Percentiles rank a stretch among this genome's conserved stretches.
Evolutionary conservation across 2,797 vertebrate genomes (phyloP).

Genomic region (Brachymystax lenok): DNA sequence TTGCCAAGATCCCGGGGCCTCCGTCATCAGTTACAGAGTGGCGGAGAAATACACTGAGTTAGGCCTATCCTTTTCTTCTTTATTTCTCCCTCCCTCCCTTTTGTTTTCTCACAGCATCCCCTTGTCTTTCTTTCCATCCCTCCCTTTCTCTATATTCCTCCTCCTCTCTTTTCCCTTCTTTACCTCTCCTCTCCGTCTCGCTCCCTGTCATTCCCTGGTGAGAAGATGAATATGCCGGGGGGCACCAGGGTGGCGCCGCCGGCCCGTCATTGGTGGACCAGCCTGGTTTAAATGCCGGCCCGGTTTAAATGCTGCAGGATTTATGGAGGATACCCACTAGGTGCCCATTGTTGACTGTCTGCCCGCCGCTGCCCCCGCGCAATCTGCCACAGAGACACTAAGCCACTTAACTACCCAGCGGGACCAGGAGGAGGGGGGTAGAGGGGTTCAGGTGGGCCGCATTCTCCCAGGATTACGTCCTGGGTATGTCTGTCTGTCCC

Average conservation of each 20-base stretch:
- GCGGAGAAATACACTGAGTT: not conserved
- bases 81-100: too few relatives aligned
- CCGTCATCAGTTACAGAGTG: not conserved
- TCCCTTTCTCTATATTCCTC: not conserved
- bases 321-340: slow-evolving; percentile 69
- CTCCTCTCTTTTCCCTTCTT: not conserved
- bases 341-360: slow-evolving; percentile 64
- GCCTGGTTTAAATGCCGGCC: slow-evolving; percentile 56
- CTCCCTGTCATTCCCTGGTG: slow-evolving; percentile 50
- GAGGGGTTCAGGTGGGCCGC: slow-evolving; percentile 11
- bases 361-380: slow-evolving; percentile 43
- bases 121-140: not conserved
- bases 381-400: slow-evolving; percentile 64
- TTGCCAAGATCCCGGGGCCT: not conserved
- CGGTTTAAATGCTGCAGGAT: slow-evolving; percentile 65
- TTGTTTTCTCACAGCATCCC: too few relatives aligned
- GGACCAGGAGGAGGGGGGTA: slow-evolving; percentile 28
- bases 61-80: not conserved
- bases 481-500: not conserved
- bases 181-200: not conserved
- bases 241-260: slow-evolving; percentile 54
- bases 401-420: slow-evolving; percentile 53
- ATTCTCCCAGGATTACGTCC: not conserved
- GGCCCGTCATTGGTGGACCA: slow-evolving; percentile 47
- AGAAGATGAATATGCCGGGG: slow-evolving; percentile 67